phyloP scores from a whole-genome alignment of 2,113 vertebrate species.

The Nannospalax galili region DNA sequence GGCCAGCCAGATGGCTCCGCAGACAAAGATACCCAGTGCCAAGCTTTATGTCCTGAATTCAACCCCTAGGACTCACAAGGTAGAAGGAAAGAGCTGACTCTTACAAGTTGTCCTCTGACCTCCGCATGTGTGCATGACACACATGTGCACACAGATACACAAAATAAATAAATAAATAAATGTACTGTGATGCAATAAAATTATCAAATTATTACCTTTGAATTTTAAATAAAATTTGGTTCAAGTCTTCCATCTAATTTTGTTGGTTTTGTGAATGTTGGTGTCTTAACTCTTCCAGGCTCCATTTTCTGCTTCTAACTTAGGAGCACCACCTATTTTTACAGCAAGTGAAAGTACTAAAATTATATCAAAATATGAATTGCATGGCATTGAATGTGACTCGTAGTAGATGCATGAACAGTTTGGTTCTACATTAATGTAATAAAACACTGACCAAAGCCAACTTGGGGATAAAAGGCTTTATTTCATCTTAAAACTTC shows the following conservation, averaged over 20 bases:
- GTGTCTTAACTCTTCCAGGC: neutral
- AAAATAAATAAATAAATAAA: too few relatives aligned
- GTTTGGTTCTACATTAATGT: too few relatives aligned
- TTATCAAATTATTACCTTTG: neutral
- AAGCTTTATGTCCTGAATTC: neutral
- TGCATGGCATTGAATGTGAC: neutral
- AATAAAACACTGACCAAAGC: too few relatives aligned
- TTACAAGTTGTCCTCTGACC: neutral
- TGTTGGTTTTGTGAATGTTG: neutral
- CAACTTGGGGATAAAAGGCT: too few relatives aligned
- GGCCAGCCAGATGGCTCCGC: neutral
- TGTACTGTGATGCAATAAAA: too few relatives aligned
- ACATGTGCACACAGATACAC: neutral
- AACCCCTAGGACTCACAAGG: neutral
- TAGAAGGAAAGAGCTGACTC: neutral
- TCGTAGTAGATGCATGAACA: neutral
- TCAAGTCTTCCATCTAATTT: neutral
- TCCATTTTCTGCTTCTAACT: neutral
- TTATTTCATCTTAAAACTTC: too few relatives aligned
- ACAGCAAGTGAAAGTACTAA: neutral
- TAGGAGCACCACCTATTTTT: neutral
- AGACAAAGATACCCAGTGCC: neutral
- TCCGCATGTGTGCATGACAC: neutral
- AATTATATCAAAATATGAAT: neutral
- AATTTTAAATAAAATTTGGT: neutral